phyloP scores from a whole-genome alignment of 2,113 vertebrate species.

The Vidua macroura region DNA sequence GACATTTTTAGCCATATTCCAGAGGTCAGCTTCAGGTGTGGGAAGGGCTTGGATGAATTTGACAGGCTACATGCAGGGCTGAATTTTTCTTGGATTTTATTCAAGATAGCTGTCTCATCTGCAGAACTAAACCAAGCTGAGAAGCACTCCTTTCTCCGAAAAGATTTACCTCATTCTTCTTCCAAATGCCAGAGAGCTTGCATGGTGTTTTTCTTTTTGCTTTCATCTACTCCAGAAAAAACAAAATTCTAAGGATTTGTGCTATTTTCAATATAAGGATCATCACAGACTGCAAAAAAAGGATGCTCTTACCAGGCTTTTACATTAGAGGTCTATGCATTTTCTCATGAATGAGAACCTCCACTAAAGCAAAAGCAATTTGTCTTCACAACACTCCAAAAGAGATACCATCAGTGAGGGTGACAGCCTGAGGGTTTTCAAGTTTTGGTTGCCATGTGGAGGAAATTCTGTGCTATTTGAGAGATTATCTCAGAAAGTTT shows the following conservation, averaged over 20 bases:
- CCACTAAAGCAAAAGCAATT: constrained; percentile 15
- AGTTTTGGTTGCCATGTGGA: not conserved
- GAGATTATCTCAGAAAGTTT: not conserved
- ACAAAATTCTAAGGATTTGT: not conserved
- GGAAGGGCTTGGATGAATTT: not conserved
- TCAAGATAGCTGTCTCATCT: not conserved
- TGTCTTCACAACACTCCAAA: not conserved
- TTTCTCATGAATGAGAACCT: constrained; percentile 15
- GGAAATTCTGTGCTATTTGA: not conserved
- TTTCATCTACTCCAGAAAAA: not conserved
- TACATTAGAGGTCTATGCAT: not conserved
- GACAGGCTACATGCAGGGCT: not conserved
- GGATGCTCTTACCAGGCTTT: not conserved
- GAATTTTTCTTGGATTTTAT: not conserved
- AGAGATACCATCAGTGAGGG: not conserved
- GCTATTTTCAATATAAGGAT: not conserved
- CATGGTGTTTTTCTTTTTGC: not conserved
- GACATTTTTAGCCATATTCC: not conserved
- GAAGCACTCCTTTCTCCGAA: not conserved
- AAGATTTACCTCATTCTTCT: not conserved
- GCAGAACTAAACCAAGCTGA: not conserved
- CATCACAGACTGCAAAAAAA: not conserved
- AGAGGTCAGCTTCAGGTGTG: not conserved
- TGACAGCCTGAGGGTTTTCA: not conserved
- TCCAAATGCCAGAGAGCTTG: constrained; percentile 17